phyloP scores from a whole-genome alignment of 2,113 vertebrate species.

The Arizona elegans region DNA sequence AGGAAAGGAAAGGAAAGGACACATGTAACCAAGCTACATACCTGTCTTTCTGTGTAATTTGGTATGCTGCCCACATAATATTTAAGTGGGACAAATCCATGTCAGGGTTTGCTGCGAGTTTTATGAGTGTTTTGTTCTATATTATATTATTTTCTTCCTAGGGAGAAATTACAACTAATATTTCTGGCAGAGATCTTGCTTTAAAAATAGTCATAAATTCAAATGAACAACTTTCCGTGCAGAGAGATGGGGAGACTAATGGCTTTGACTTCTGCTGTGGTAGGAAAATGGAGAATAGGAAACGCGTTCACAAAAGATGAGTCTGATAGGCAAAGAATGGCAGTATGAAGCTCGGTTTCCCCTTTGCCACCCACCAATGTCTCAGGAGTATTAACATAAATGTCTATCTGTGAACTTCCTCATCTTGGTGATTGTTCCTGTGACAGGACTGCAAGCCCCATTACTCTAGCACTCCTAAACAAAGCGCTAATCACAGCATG shows the following conservation, averaged over 20 bases:
- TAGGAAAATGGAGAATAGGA: not conserved
- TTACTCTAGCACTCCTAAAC: not conserved
- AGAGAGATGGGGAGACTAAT: not conserved
- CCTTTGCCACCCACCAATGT: not conserved
- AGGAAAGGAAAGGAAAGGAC: too few relatives aligned
- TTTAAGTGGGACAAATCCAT: not conserved
- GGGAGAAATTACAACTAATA: too few relatives aligned
- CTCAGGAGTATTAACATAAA: not conserved
- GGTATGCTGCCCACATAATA: not conserved
- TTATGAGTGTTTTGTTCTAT: not conserved
- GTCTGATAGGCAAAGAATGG: not conserved
- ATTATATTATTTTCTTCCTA: not conserved
- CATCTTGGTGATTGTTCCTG: not conserved
- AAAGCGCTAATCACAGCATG: constrained; percentile 1
- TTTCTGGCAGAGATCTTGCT: not conserved
- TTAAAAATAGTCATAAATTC: not conserved
- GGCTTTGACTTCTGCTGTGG: not conserved
- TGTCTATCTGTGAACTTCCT: not conserved
- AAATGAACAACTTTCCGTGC: not conserved
- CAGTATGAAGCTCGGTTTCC: not conserved
- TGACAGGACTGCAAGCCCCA: not conserved
- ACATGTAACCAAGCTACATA: not conserved
- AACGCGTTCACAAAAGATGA: not conserved
- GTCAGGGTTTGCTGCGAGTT: too few relatives aligned
- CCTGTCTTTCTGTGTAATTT: not conserved